Base-by-base conservation (phyloP, 1,140 invertebrate genomes). In the Cephus cinctus region DNA sequence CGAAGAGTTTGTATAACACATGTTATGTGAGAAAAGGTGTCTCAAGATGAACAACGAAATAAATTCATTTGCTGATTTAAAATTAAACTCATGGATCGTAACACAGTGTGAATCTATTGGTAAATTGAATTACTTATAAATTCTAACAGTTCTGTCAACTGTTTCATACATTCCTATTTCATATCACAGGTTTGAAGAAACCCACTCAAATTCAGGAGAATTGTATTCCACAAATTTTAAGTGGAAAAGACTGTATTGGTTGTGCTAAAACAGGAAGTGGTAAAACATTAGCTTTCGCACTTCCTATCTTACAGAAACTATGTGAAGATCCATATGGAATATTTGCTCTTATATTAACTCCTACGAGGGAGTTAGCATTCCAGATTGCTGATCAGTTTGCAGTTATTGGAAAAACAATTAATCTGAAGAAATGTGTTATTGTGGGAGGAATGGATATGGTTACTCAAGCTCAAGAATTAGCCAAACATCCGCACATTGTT, bases 241-340 rank as follows among this genome's bases (percentile, higher is more conserved):
- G 78, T 54, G 93, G 93, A 0, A 78, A 84, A 61, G 92, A 98
- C 80, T 89, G 94, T 44, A 94, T 98, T 63, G 96, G 94, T 11
- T 88, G 94, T 57, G 94, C 95, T 1, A 95, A 98, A 80, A 98
- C 97, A 23, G 97, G 96, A 15, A 97, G 94, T 43, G 97, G 97
- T 23, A 99, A 99, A 81, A 98, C 96, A 4, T 86, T 96, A 62
- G 92, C 96, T 0, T 99, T 98, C 84, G 94, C 92, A 3, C 65
- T 99, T 14, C 97, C 97, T 0, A 95, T 99, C 63, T 71, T 99
- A 39, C 92, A 98, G 71, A 85, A 87, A 55, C 77, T 98, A 11
- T 86, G 90, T 52, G 87, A 95, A 67, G 94, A 94, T 67, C 95
- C 96, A 0, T 94, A 94, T 73, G 89, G 93, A 48, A 90, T 98